Evolutionary conservation across 2,888 invertebrate genomes (phyloP).

Genomic region (Drosophila kanekoi): DNA sequence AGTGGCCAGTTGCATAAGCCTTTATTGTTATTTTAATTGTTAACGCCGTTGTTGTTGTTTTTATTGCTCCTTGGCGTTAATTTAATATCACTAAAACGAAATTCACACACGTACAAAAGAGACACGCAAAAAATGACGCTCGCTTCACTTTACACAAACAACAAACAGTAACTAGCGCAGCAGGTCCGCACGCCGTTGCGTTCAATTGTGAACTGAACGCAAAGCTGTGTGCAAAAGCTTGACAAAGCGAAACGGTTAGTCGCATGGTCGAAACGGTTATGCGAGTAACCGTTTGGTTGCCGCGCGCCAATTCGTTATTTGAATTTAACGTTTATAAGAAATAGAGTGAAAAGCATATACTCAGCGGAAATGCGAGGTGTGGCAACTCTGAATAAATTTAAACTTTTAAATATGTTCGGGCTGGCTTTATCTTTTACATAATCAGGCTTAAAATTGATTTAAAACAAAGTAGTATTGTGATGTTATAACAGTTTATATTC

Average conservation of each 20-base stretch:
- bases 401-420: neutral
- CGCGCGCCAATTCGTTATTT: slow-evolving; percentile 24
- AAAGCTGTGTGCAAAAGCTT: slow-evolving; percentile 28
- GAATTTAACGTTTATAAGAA: neutral
- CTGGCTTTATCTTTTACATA: too few relatives aligned
- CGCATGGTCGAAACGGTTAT: slow-evolving; percentile 41
- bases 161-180: slow-evolving; percentile 22
- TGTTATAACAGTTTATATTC: slow-evolving; percentile 2
- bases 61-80: slow-evolving; percentile 38
- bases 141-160: slow-evolving; percentile 18
- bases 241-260: slow-evolving; percentile 39
- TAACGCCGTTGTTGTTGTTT: slow-evolving; percentile 12
- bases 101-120: slow-evolving; percentile 57
- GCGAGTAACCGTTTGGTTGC: slow-evolving; percentile 7
- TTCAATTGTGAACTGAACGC: slow-evolving; percentile 51
- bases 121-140: slow-evolving; percentile 40
- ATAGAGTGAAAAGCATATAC: neutral
- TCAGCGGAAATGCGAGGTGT: neutral
- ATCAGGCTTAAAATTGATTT: too few relatives aligned
- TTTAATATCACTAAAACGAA: slow-evolving; percentile 52
- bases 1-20: slow-evolving; percentile 54
- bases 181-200: slow-evolving; percentile 43
- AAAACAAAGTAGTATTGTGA: neutral
- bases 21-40: slow-evolving; percentile 37
- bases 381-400: slow-evolving; percentile 8